phyloP scores from a whole-genome alignment of 2,797 vertebrate species.

The Todus mexicanus region DNA sequence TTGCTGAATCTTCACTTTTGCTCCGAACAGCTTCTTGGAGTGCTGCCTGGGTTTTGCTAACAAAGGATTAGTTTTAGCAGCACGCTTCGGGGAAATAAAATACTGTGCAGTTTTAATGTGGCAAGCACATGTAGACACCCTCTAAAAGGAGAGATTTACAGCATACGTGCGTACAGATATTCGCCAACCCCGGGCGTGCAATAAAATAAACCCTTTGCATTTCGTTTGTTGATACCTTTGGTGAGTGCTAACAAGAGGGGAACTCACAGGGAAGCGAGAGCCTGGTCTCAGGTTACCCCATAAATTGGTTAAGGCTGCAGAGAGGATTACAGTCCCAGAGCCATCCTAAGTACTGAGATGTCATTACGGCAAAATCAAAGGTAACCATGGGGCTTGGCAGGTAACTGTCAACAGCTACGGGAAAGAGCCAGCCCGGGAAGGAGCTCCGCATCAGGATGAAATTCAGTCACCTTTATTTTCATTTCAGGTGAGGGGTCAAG shows the following conservation, averaged over 20 bases:
- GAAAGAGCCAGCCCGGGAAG: conserved; percentile 60
- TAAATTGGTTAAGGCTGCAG: conserved; percentile 67
- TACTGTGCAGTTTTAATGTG: background rate
- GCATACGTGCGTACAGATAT: background rate
- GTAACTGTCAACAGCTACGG: conserved; percentile 79
- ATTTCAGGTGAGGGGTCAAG: conserved; percentile 80
- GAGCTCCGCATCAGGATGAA: conserved; percentile 65
- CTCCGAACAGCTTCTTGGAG: background rate
- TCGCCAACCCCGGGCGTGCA: background rate
- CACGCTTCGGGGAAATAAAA: background rate
- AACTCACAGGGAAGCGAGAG: conserved; percentile 38
- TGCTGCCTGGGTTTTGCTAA: background rate
- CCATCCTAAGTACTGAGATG: conserved; percentile 66
- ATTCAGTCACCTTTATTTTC: conserved; percentile 76
- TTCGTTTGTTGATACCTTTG: conserved; percentile 11
- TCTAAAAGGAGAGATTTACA: background rate
- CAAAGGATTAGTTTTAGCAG: background rate
- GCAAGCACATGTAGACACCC: background rate
- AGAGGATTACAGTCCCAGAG: conserved; percentile 70
- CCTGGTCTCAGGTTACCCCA: conserved; percentile 71
- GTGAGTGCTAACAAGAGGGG: conserved; percentile 63
- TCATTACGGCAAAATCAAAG: conserved; percentile 79
- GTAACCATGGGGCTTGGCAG: conserved; percentile 71
- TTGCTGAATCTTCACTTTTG: background rate
- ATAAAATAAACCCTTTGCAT: conserved; percentile 20